These are phyloP conservation scores for Protomyctophum bolini DNA, from an alignment of 2,113 vertebrate species.

Conservation along the genomic window DNA sequence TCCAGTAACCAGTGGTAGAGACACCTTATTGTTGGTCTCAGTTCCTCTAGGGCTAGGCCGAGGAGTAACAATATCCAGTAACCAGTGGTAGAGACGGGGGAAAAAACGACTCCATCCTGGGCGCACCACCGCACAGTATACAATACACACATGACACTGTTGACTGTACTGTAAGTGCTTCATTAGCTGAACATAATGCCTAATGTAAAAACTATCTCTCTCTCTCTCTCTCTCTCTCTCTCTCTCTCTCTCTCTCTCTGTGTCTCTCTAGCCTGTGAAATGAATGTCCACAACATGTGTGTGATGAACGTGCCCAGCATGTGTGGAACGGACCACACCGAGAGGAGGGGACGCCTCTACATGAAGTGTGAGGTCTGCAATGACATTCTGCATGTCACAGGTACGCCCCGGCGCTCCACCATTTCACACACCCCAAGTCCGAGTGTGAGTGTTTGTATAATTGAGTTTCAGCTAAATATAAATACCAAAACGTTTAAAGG, in stretches of 20 bases:
- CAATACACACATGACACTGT: too few species aligned
- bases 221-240: too few species aligned
- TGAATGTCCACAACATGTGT: slow-evolving; percentile 96
- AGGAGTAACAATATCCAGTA: too few species aligned
- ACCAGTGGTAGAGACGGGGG: too few species aligned
- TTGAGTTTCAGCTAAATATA: too few species aligned
- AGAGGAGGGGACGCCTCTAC: slow-evolving; percentile 90
- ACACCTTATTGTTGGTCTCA: not conserved
- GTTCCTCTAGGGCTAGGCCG: slow-evolving; percentile 1
- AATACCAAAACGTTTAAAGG: too few species aligned
- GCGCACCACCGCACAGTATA: too few species aligned
- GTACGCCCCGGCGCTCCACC: slow-evolving; percentile 67
- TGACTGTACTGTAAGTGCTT: too few species aligned
- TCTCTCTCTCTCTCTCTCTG: slow-evolving; percentile 17
- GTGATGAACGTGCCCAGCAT: slow-evolving; percentile 96
- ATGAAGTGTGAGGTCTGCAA: slow-evolving; percentile 89
- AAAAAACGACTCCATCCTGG: too few species aligned
- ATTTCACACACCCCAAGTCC: not conserved
- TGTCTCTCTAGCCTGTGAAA: slow-evolving; percentile 88
- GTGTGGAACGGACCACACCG: slow-evolving; percentile 94
- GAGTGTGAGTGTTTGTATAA: too few species aligned
- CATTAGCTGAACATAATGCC: too few species aligned
- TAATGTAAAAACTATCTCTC: not conserved
- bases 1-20: too few species aligned
- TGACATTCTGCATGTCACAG: slow-evolving; percentile 90